Conservation (phyloP, 2,797 vertebrate species). For the Centroberyx gerrardi region DNA sequence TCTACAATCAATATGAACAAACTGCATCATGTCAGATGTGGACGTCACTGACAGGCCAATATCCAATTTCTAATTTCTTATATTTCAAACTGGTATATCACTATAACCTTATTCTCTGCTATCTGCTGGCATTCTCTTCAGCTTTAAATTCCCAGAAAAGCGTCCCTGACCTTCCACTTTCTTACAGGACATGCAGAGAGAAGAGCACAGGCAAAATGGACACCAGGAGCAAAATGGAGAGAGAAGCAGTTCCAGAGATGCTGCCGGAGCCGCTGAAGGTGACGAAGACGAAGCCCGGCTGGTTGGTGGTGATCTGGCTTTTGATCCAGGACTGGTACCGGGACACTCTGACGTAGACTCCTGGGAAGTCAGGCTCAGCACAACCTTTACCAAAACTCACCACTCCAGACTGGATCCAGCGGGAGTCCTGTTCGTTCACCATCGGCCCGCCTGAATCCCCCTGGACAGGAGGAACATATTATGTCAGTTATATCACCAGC, state of each 20-base stretch:
- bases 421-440: slow-evolving; percentile 42
- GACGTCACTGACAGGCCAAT: too few species aligned
- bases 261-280: accelerated
- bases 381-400: slow-evolving; percentile 70
- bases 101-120: too few species aligned
- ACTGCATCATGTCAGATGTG: too few species aligned
- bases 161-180: too few species aligned
- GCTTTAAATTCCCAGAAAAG: too few species aligned
- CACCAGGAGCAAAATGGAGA: slow-evolving; percentile 35
- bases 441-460: slow-evolving; percentile 77
- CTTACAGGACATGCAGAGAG: slow-evolving; percentile 32
- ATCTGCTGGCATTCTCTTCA: too few species aligned
- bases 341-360: slow-evolving; percentile 75
- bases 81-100: too few species aligned
- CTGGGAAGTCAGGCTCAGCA: slow-evolving; percentile 36
- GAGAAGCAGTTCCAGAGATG: not conserved
- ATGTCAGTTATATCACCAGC: not conserved
- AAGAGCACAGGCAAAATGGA: slow-evolving; percentile 17
- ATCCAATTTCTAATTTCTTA: too few species aligned
- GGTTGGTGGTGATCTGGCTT: not conserved
- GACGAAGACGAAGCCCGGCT: slow-evolving; percentile 53
- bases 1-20: too few species aligned
- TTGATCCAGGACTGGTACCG: slow-evolving; percentile 73
- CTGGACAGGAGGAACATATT: slow-evolving; percentile 42
- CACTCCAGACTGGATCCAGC: slow-evolving; percentile 68